Evolutionary conservation across 2,797 vertebrate genomes (phyloP), one percentile per base, ranked within the genome.

Genomic region (Cynopterus sphinx): DNA sequence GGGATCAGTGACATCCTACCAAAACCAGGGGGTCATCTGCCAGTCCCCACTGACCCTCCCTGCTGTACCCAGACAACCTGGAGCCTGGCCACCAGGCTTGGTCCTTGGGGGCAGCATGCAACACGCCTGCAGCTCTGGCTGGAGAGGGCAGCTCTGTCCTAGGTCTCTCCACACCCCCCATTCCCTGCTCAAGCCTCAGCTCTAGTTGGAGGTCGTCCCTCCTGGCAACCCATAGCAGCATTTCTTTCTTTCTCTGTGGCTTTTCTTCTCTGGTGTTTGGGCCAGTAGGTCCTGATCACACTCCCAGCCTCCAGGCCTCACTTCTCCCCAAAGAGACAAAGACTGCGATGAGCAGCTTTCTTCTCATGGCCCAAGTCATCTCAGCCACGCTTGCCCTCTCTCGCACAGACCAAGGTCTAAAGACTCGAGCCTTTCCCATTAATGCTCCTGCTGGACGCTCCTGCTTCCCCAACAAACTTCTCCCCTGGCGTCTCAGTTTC

Each of bases 391-490:
- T 67, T 12, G 4, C 15, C 15, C 51, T 36, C 55, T 36, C 6
- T 46, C 21, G 15, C 82, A 51, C 9, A 70, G 39, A 49, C 36
- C 39, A 55, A 73, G 90, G 41, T 6, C 36, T 82, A 94, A 70
- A 28, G 78, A 88, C 63, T 87, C 21, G 0, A 46, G 77, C 3
- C 43, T 78, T 57, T 13, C 9, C 21, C 9, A 41, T 53, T 51
- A 70, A 61, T 17, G 43, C 9, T 59, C 46, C 36, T 6, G 24
- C 16, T 3, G 67, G 83, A 81, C 85, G 33, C 65, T 22, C 71
- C 65, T 85, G 65, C 92, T 21, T 79, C 89, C 55, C 63, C 41
- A 53, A 78, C 33, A 84, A 39, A 15, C 19, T 57, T 79, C 94
- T 67, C 86, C 92, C 2, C 46, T 51, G 9, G 17, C 86, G 71